These are phyloP conservation scores for Caenorhabditis inopinata DNA, from an alignment of 1,140 invertebrate species.

Conservation along the genomic window DNA sequence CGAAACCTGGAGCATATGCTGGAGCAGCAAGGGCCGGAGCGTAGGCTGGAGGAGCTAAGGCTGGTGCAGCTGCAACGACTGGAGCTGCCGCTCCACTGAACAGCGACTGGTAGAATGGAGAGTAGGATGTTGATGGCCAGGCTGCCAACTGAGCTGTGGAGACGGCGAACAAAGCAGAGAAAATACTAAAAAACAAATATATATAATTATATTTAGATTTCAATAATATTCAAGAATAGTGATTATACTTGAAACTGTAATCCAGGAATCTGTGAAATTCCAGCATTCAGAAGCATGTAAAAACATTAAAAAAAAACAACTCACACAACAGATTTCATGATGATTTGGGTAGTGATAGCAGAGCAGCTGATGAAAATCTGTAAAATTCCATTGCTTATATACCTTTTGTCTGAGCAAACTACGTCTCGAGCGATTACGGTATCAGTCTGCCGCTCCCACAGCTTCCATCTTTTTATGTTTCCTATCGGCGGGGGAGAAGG, in stretches of 20 bases:
- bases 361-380: not conserved
- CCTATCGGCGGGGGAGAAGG: not conserved
- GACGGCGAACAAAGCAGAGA: slow-evolving; percentile 16
- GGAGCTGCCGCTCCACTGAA: slow-evolving; percentile 24
- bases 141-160: slow-evolving; percentile 15
- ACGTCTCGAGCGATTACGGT: not conserved
- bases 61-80: not conserved
- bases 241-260: too few species aligned
- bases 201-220: too few species aligned
- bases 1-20: not conserved
- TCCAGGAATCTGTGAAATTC: too few species aligned
- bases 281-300: not conserved
- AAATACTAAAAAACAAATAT: not conserved
- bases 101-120: slow-evolving; percentile 14
- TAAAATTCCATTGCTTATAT: not conserved
- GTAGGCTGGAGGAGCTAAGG: not conserved
- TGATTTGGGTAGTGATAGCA: not conserved
- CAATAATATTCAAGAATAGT: too few species aligned
- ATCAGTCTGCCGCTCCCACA: slow-evolving; percentile 19
- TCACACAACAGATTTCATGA: slow-evolving; percentile 22
- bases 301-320: not conserved
- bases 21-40: not conserved
- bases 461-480: slow-evolving; percentile 18
- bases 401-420: slow-evolving; percentile 1
- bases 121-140: slow-evolving; percentile 16